Evolutionary conservation across 2,797 vertebrate genomes (phyloP).

Genomic region (Chelon auratus): DNA sequence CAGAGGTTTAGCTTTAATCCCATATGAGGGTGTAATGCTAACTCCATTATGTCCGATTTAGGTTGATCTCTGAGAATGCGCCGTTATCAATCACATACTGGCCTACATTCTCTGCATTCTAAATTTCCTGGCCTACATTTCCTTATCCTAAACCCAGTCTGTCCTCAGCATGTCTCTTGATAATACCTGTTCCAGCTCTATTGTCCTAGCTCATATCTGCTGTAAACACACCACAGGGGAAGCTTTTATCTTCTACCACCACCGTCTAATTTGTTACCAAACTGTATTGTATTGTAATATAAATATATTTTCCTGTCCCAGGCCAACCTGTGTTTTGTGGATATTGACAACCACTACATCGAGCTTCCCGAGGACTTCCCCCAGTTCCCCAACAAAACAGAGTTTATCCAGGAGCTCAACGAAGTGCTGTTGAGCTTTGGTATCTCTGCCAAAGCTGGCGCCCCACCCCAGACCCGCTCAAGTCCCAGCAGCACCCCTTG

Average conservation of each 20-base stretch:
- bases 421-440: conserved; percentile 90
- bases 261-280: neutral
- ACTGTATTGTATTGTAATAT: neutral
- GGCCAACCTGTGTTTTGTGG: conserved; percentile 96
- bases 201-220: neutral
- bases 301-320: conserved; percentile 55
- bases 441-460: conserved; percentile 81
- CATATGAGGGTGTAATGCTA: conserved; percentile 25
- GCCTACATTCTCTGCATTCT: conserved; percentile 34
- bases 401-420: conserved; percentile 92
- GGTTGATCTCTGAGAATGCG: conserved; percentile 29
- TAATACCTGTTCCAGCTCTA: neutral
- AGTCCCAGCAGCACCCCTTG: conserved; percentile 80
- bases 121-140: conserved; percentile 1
- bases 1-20: conserved; percentile 43
- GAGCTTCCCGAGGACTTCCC: conserved; percentile 96
- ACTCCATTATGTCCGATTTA: conserved; percentile 56
- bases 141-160: conserved; percentile 6
- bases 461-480: conserved; percentile 79
- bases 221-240: neutral
- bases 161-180: conserved; percentile 9
- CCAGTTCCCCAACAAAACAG: conserved; percentile 91
- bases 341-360: conserved; percentile 93
- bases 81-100: conserved; percentile 47
- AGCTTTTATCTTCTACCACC: neutral